Evolutionary conservation across 1,140 invertebrate genomes (phyloP).

Genomic region (Leptinotarsa defecta): DNA sequence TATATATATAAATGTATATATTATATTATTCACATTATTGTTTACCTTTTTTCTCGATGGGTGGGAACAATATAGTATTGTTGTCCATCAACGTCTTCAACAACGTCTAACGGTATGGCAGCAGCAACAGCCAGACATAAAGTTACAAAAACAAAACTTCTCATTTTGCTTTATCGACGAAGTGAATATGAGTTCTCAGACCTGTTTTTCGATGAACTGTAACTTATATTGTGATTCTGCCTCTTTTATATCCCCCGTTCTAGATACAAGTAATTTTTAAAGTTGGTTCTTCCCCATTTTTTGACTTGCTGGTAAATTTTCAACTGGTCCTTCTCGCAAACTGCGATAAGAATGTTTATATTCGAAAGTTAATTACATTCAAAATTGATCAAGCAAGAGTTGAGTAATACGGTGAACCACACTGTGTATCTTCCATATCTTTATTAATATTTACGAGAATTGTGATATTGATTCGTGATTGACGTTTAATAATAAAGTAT

Average conservation of each 20-base stretch:
- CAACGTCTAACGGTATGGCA: conserved; percentile 14
- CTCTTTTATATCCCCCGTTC: neutral
- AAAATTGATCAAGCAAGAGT: too few relatives aligned
- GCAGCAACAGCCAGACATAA: conserved; percentile 7
- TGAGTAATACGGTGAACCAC: too few relatives aligned
- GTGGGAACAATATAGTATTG: conserved; percentile 13
- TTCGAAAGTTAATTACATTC: too few relatives aligned
- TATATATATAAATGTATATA: too few relatives aligned
- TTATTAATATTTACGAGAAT: too few relatives aligned
- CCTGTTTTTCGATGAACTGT: neutral
- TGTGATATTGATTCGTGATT: too few relatives aligned
- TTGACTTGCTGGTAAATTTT: too few relatives aligned
- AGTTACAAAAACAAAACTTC: neutral
- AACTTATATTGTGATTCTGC: neutral
- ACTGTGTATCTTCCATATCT: too few relatives aligned
- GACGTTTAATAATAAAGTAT: too few relatives aligned
- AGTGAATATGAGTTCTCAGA: neutral
- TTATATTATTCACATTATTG: too few relatives aligned
- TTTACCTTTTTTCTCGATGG: conserved; percentile 6
- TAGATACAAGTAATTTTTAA: neutral
- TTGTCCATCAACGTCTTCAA: conserved; percentile 21
- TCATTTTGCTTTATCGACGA: neutral
- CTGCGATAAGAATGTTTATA: too few relatives aligned
- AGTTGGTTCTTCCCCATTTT: neutral
- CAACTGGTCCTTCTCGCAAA: too few relatives aligned